Conservation (phyloP, 2,888 invertebrate species). For the Dioctria rufipes region DNA sequence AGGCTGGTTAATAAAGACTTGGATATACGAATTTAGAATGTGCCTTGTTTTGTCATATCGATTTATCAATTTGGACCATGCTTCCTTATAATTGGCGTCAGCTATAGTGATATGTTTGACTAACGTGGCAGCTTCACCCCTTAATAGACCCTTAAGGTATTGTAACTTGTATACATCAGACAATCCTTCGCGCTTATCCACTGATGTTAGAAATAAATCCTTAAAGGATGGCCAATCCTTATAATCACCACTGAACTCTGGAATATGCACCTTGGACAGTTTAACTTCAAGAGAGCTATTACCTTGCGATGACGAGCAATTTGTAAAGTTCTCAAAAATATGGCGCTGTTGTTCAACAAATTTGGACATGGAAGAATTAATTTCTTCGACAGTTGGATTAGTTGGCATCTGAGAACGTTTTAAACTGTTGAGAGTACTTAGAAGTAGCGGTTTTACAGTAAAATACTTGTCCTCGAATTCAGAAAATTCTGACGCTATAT, state of each 20-base stretch:
- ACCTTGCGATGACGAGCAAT: background rate
- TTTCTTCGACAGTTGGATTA: too few relatives aligned
- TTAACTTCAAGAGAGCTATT: background rate
- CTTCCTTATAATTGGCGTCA: background rate
- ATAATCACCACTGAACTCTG: conserved; percentile 8
- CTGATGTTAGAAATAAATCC: background rate
- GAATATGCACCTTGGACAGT: background rate
- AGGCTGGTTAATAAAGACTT: conserved; percentile 1
- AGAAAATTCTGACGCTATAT: background rate
- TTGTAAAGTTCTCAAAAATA: background rate
- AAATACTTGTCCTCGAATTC: too few relatives aligned
- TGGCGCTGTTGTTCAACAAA: background rate
- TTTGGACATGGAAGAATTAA: background rate
- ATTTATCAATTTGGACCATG: background rate
- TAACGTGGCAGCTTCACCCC: background rate
- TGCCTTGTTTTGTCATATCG: conserved; percentile 25
- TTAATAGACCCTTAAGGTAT: background rate
- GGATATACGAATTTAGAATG: conserved; percentile 1
- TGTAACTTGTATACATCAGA: conserved; percentile 7
- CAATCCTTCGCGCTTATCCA: background rate
- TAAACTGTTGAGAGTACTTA: too few relatives aligned
- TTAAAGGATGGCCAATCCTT: conserved; percentile 13
- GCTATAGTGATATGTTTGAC: background rate
- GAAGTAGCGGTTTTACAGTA: too few relatives aligned
- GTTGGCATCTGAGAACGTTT: too few relatives aligned